Evolutionary conservation across 2,888 invertebrate genomes (phyloP).

Genomic region (Thelaira solivaga): DNA sequence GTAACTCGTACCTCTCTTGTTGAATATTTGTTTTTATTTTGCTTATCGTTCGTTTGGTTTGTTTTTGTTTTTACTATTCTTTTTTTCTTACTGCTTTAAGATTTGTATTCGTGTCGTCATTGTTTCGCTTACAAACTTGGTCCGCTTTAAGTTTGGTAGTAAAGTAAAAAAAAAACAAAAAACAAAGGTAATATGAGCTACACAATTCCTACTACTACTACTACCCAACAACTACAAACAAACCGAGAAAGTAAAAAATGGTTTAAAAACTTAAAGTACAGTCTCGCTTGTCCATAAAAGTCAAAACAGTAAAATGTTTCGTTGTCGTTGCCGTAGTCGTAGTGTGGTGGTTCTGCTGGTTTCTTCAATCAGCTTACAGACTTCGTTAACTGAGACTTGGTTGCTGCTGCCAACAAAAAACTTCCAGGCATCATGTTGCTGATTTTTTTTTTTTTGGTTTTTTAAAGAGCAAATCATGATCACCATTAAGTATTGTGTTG

Average conservation of each 20-base stretch:
- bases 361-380: neutral
- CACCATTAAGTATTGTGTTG: neutral
- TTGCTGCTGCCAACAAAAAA: constrained; percentile 31
- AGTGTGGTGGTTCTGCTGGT: constrained; percentile 55
- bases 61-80: neutral
- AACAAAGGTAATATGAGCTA: neutral
- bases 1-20: neutral
- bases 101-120: constrained; percentile 65
- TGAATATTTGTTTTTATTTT: constrained; percentile 5
- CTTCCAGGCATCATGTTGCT: constrained; percentile 58
- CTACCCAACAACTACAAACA: no score
- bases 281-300: constrained; percentile 48
- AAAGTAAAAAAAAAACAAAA: neutral
- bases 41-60: neutral
- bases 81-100: neutral
- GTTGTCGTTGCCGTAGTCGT: neutral
- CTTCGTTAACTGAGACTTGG: constrained; percentile 11
- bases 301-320: neutral
- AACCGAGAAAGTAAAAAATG: no score
- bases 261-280: constrained; percentile 56
- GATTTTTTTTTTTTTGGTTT: neutral
- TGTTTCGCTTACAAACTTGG: constrained; percentile 65
- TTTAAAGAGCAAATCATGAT: constrained; percentile 46
- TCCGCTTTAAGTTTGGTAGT: constrained; percentile 54
- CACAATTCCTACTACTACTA: no score